A percentile compares a stretch with the other conserved stretches of the same genome.
Evolutionary conservation across 1,140 invertebrate genomes (phyloP).

Genomic region (Palaemon carinicauda): DNA sequence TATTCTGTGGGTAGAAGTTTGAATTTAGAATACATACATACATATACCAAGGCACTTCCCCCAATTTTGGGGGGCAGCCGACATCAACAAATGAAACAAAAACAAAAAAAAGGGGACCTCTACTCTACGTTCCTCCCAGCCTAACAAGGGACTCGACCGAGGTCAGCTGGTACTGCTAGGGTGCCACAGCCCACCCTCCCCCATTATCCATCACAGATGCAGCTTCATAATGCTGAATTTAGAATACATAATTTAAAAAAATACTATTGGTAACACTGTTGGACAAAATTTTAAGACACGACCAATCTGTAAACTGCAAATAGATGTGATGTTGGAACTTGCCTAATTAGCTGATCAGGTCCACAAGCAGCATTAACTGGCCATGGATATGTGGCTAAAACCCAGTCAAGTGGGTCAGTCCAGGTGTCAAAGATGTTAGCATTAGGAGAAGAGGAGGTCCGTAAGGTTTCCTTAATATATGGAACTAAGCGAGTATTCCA

Average conservation of each 20-base stretch:
- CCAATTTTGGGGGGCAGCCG: no score
- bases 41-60: no score
- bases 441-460: neutral
- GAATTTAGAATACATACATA: no score
- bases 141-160: no score
- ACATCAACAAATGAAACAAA: no score
- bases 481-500: slow-evolving; percentile 39
- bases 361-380: slow-evolving; percentile 41
- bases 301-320: neutral
- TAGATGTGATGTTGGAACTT: neutral
- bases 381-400: slow-evolving; percentile 47
- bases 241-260: neutral
- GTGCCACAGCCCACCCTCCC: no score
- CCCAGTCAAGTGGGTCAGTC: slow-evolving; percentile 48
- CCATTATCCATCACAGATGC: no score
- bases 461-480: neutral
- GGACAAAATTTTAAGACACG: neutral
- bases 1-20: neutral
- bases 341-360: slow-evolving; percentile 38
- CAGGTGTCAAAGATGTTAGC: slow-evolving; percentile 27
- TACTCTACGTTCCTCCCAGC: no score
- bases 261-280: neutral
- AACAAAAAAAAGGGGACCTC: no score
- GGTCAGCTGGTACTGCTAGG: no score
- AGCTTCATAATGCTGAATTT: no score